Percentiles rank a stretch among this genome's conserved stretches.
Conservation (phyloP, 2,797 vertebrate genomes). For the Podargus strigoides region DNA sequence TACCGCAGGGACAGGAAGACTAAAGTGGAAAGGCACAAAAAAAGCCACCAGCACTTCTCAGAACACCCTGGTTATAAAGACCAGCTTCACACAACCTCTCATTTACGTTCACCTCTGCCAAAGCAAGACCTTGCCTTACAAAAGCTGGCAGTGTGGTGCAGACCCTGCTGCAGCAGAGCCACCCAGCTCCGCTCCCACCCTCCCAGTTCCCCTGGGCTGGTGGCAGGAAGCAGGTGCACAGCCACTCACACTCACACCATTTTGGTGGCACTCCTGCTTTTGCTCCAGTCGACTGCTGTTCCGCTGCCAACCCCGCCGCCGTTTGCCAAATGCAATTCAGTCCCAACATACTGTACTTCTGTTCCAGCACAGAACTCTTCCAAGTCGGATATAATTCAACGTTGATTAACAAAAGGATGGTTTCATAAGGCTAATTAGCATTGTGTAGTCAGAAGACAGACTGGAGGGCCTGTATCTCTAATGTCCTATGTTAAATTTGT, state of each 20-base stretch:
- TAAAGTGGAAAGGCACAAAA: not conserved
- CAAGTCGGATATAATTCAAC: not conserved
- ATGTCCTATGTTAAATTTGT: conserved; percentile 36
- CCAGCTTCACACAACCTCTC: not conserved
- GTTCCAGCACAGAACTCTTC: not conserved
- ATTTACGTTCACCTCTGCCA: not conserved
- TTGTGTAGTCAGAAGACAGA: conserved; percentile 3
- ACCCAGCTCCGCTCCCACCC: rapidly evolving
- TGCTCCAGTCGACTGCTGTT: not conserved
- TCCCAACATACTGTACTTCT: not conserved
- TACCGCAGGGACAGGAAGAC: not conserved
- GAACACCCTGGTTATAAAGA: not conserved
- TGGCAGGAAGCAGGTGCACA: not conserved
- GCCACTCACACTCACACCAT: not conserved
- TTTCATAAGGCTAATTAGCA: not conserved
- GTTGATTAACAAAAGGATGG: not conserved
- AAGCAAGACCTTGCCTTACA: not conserved
- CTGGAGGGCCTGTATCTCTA: not conserved
- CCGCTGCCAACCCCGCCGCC: not conserved
- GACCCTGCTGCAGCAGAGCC: rapidly evolving
- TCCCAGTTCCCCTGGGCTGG: rapidly evolving
- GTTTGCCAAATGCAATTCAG: not conserved
- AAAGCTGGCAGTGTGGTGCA: not conserved
- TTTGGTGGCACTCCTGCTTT: not conserved
- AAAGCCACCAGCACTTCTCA: not conserved